A percentile compares a stretch with the other conserved stretches of the same genome.
phyloP scores from a whole-genome alignment of 2,797 vertebrate genomes.

The Coccyzus lansbergi region DNA sequence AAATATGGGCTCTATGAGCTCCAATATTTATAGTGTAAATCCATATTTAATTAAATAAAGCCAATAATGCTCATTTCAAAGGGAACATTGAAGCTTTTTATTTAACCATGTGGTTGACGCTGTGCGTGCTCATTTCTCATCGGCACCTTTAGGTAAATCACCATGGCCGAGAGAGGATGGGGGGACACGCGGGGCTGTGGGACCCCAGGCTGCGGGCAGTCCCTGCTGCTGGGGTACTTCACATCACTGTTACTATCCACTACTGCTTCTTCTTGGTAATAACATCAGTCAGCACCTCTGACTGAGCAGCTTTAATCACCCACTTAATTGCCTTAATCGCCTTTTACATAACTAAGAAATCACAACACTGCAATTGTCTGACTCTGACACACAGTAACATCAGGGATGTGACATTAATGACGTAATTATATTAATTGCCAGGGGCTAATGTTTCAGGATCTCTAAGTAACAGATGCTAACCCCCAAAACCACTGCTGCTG shows the following conservation, averaged over 20 bases:
- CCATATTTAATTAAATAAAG: slow-evolving; percentile 83
- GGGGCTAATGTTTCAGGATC: slow-evolving; percentile 50
- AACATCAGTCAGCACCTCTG: slow-evolving; percentile 42
- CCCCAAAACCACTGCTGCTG: background rate
- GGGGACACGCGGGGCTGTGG: fast-evolving
- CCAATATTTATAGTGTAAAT: slow-evolving; percentile 81
- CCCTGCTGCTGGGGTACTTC: background rate
- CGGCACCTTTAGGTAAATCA: background rate
- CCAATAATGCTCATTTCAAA: slow-evolving; percentile 80
- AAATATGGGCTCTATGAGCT: slow-evolving; percentile 74
- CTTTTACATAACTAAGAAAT: slow-evolving; percentile 74
- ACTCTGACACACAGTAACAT: slow-evolving; percentile 60
- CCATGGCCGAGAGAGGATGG: fast-evolving
- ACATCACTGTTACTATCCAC: background rate
- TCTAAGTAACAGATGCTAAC: background rate
- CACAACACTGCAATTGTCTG: slow-evolving; percentile 72
- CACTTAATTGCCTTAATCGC: slow-evolving; percentile 74
- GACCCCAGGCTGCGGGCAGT: background rate
- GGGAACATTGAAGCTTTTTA: slow-evolving; percentile 71
- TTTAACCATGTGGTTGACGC: slow-evolving; percentile 61
- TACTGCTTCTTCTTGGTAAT: slow-evolving; percentile 13
- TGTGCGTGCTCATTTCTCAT: slow-evolving; percentile 5
- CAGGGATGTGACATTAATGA: slow-evolving; percentile 68
- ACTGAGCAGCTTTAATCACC: slow-evolving; percentile 36
- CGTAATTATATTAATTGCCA: slow-evolving; percentile 63